phyloP scores from a whole-genome alignment of 2,888 invertebrate genomes.

The Polymixis flavicincta region DNA sequence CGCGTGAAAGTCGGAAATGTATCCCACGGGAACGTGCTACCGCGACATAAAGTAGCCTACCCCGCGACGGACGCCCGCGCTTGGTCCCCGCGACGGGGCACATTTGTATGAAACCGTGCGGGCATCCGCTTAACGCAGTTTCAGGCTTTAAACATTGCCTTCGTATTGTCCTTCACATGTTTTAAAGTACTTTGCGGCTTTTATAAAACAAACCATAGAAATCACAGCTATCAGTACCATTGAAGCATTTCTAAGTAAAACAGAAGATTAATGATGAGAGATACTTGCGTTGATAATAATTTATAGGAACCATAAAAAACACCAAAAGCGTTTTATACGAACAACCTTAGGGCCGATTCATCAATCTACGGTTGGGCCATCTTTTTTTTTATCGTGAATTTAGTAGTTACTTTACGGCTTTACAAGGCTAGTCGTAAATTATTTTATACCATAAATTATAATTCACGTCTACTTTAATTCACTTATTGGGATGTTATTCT shows the following conservation, averaged over 20 bases:
- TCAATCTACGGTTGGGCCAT: constrained; percentile 17
- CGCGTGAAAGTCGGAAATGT: too few species aligned
- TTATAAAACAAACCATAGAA: constrained; percentile 4
- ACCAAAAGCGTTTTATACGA: constrained; percentile 15
- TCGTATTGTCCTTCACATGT: background rate
- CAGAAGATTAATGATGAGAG: constrained; percentile 45
- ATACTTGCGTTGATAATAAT: constrained; percentile 11
- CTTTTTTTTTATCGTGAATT: background rate
- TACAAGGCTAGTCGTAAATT: constrained; percentile 21
- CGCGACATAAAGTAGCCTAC: too few species aligned
- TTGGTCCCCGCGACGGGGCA: too few species aligned
- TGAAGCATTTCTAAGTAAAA: constrained; percentile 26
- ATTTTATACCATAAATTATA: constrained; percentile 15
- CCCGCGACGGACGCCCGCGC: too few species aligned
- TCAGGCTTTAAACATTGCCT: too few species aligned
- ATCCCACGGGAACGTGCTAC: too few species aligned
- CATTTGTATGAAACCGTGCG: too few species aligned
- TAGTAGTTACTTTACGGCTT: background rate
- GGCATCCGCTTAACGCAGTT: too few species aligned
- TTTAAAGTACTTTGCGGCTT: background rate
- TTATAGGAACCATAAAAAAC: constrained; percentile 6
- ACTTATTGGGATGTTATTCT: background rate
- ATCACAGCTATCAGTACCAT: background rate
- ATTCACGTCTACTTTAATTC: background rate
- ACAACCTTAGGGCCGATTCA: constrained; percentile 11